These are phyloP conservation scores for Odontamblyopus rebecca DNA, from an alignment of 2,797 vertebrate species.

Conservation along the genomic window DNA sequence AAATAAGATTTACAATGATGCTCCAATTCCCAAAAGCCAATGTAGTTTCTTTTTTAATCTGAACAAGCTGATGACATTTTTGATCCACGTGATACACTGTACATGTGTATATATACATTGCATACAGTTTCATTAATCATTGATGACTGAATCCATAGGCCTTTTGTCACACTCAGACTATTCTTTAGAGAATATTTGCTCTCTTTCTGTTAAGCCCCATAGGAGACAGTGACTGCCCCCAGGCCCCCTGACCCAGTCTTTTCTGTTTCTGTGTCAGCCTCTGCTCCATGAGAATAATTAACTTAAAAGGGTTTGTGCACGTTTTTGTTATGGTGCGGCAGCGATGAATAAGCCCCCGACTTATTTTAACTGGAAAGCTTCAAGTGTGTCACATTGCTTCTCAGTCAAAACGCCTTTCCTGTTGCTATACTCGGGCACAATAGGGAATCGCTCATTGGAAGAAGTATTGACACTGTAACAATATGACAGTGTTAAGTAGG, in stretches of 20 bases:
- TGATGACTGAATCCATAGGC: constrained; percentile 30
- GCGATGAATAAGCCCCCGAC: constrained; percentile 46
- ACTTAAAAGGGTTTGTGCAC: constrained; percentile 73
- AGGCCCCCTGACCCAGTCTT: constrained; percentile 52
- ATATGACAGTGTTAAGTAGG: constrained; percentile 68
- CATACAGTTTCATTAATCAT: constrained; percentile 16
- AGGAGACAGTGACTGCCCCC: constrained; percentile 49
- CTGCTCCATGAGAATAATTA: constrained; percentile 71
- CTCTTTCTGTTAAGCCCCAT: constrained; percentile 47
- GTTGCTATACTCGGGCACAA: constrained; percentile 68
- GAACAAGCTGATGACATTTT: neutral
- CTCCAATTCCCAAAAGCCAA: neutral
- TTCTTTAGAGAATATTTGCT: constrained; percentile 46
- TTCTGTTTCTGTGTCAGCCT: constrained; percentile 70
- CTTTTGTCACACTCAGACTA: constrained; percentile 37
- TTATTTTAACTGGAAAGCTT: constrained; percentile 44
- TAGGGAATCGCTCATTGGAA: constrained; percentile 66
- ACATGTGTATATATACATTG: neutral
- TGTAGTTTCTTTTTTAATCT: too few species aligned
- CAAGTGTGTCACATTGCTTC: constrained; percentile 62
- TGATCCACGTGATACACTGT: neutral
- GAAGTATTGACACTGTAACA: constrained; percentile 69
- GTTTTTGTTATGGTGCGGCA: constrained; percentile 57
- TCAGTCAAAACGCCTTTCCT: constrained; percentile 69
- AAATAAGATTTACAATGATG: neutral